Conservation (phyloP, 2,797 vertebrate species). For the Pelobates cultripes region DNA sequence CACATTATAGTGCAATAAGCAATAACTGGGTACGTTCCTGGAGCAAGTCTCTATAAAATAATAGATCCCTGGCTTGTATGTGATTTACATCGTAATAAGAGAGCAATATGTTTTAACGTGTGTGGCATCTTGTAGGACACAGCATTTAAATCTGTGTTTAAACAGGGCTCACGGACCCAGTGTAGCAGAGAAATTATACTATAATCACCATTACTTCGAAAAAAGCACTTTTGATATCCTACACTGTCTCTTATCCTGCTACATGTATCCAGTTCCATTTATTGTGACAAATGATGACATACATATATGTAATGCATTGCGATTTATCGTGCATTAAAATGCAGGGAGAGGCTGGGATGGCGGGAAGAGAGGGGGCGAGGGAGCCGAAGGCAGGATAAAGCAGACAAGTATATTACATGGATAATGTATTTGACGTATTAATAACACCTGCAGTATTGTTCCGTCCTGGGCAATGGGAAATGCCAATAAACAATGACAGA, state of each 20-base stretch:
- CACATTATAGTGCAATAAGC: too few species aligned
- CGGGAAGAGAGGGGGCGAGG: background rate
- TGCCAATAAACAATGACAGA: constrained; percentile 84
- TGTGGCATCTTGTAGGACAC: background rate
- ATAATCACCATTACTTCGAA: constrained; percentile 30
- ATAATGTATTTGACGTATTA: constrained; percentile 87
- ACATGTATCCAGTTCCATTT: constrained; percentile 70
- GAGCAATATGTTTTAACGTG: too few species aligned
- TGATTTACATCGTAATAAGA: too few species aligned
- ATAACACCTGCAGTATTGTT: constrained; percentile 81
- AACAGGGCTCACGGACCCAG: background rate
- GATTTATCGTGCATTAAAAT: constrained; percentile 82
- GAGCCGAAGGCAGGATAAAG: constrained; percentile 66
- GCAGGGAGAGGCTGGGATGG: constrained; percentile 20
- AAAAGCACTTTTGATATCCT: constrained; percentile 63
- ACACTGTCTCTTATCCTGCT: constrained; percentile 44
- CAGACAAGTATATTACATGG: constrained; percentile 83
- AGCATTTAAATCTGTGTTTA: background rate
- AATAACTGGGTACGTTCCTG: too few species aligned
- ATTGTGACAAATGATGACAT: constrained; percentile 83
- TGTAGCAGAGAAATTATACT: background rate
- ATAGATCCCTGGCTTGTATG: too few species aligned
- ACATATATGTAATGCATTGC: constrained; percentile 80
- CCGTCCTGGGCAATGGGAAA: constrained; percentile 71
- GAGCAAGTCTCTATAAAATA: too few species aligned